Evolutionary conservation across 2,797 vertebrate genomes (phyloP), one percentile per base, ranked within the genome.

Genomic region (Adrianichthys oophorus): DNA sequence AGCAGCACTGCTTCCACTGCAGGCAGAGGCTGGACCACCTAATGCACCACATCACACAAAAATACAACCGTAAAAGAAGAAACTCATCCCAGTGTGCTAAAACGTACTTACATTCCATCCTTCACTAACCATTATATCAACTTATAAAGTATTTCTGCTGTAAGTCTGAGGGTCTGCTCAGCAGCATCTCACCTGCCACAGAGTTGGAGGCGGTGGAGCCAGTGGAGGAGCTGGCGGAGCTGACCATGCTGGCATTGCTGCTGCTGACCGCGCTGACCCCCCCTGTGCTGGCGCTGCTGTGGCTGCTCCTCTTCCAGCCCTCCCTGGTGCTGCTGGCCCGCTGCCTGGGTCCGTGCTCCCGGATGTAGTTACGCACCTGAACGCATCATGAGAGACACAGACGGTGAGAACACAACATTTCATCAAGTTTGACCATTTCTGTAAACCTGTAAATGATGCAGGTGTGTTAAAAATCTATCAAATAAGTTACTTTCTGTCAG

Each of bases 211-310:
- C 91, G 0, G 95, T 95, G 66, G 96, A 97, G 41, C 93, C 92
- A 0, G 92, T 86, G 13, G 96, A 98, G 48, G 96, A 98, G 92
- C 96, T 98, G 5, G 86, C 84, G 0, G 95, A 95, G 80, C 97
- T 98, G 80, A 96, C 95, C 94, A 98, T 95, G 93, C 98, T 98
- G 86, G 93, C 95, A 57, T 95, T 95, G 6, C 96, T 97, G 90
- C 96, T 98, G 88, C 95, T 95, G 79, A 93, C 89, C 1, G 92
- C 94, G 0, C 96, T 98, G 73, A 95, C 88, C 0, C 94, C 96
- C 0, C 97, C 96, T 42, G 93, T 93, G 62, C 96, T 97, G 1
- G 93, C 94, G 37, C 94, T 95, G 72, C 95, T 96, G 74, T 96
- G 93, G 81, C 92, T 93, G 76, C 94, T 96, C 76, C 95, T 92